A percentile compares a stretch with the other conserved stretches of the same genome.
These are phyloP conservation scores for Gopherus flavomarginatus DNA, from an alignment of 2,113 vertebrate genomes.

Conservation along the genomic window DNA sequence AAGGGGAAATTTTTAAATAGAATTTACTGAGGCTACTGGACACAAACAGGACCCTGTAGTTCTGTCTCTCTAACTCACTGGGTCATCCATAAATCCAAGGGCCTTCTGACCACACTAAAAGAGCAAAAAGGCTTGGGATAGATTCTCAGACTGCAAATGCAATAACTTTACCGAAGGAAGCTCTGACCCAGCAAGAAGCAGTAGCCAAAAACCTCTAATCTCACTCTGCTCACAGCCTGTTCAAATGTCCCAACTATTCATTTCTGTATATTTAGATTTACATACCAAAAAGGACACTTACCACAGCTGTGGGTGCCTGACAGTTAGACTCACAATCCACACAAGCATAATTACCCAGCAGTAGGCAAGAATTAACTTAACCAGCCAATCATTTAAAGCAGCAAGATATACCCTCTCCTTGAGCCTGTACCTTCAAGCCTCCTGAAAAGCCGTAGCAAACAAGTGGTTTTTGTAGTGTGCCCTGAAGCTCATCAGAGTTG, in stretches of 20 bases:
- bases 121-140: background rate
- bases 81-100: constrained; percentile 35
- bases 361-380: background rate
- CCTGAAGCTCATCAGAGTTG: background rate
- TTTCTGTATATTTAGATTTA: background rate
- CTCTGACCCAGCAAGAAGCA: background rate
- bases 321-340: background rate
- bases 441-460: background rate
- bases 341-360: background rate
- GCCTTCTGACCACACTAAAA: background rate
- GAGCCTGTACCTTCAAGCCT: background rate
- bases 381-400: background rate
- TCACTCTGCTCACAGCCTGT: background rate
- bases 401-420: background rate
- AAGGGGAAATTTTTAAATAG: background rate
- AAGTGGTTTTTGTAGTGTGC: background rate
- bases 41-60: background rate
- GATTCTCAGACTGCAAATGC: background rate
- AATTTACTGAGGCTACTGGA: constrained; percentile 10
- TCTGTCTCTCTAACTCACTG: background rate
- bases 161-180: constrained; percentile 42
- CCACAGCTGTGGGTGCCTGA: background rate
- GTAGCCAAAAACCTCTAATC: background rate
- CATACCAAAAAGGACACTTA: background rate
- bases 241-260: constrained; percentile 3